phyloP scores from a whole-genome alignment of 2,888 invertebrate species.

The Ophioninae sp. region DNA sequence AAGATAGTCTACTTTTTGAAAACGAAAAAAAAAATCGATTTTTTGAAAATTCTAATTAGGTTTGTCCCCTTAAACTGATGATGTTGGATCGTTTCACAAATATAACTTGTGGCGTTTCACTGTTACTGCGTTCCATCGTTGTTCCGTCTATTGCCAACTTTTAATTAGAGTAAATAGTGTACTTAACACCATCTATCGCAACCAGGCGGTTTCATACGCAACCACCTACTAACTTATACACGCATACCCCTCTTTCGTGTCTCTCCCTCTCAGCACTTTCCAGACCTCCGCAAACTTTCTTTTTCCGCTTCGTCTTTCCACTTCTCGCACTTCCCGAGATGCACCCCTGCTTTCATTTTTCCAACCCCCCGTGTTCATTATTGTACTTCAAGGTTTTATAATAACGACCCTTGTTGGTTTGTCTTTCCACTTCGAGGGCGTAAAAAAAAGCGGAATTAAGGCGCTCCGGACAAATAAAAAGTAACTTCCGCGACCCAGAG shows the following conservation, averaged over 20 bases:
- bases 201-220: no score
- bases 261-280: background rate
- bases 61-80: no score
- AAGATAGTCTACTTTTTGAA: no score
- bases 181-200: background rate
- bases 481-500: background rate
- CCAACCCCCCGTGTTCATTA: slow-evolving; percentile 22
- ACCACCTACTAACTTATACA: background rate
- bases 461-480: background rate
- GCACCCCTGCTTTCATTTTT: slow-evolving; percentile 14
- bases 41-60: no score
- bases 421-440: slow-evolving; percentile 16
- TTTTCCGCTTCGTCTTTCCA: slow-evolving; percentile 6
- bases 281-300: slow-evolving; percentile 43
- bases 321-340: slow-evolving; percentile 18
- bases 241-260: background rate
- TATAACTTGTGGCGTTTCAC: no score
- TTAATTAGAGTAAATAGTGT: slow-evolving; percentile 31
- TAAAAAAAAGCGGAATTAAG: slow-evolving; percentile 32
- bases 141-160: no score
- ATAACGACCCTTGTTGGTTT: slow-evolving; percentile 43
- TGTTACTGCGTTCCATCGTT: no score
- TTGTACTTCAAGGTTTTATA: slow-evolving; percentile 22
- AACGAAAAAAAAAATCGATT: no score
- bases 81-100: no score